Base-by-base conservation (phyloP, 2,888 invertebrate genomes). In the Ptilodon capucinus region DNA sequence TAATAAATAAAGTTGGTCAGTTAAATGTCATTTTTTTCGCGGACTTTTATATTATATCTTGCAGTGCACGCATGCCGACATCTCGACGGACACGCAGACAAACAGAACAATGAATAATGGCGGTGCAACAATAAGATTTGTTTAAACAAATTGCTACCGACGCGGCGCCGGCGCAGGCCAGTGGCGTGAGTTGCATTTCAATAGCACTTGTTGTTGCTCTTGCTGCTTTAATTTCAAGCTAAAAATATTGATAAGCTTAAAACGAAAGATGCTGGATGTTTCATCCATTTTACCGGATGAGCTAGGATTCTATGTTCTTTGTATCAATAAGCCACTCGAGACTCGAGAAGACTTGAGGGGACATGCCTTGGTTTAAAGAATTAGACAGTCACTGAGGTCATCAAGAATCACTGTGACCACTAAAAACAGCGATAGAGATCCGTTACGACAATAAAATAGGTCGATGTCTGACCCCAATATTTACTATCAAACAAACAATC, bases 51-150 rank as follows among this genome's bases (percentile, higher is more conserved):
- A 2, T 34, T 32, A 38, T 36, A 49, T 42, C 54, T 17, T 34
- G 9, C 11, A 18, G 8, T 52, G 48, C 34, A 23, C 1, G 1
- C 2, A 6, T 1, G 4, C 0, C 44, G 25, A 43, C 19, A 39
- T 34, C 8, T 40, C 17, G 45, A 35, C 44, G 44, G 25, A 34
- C 48, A 49, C 44, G 46, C 54, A 44, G 48, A 64, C 54, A 58
- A 48, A 51, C 61, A 46, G 62, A 77, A 81, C 80, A 80, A 81
- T 80, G 79, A 77, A 80, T 77, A 80, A 80, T 79, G 60, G 74
- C 53, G 64, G 62, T 69, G 74, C 66, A 62, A 76, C 77, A 76
- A 73, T 66, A 63, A 52, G 43, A 68, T 71, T 70, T 65, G 64
- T 57, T 63, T 66, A 62, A 70, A 68, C 73, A 74, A 76, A 78